Evolutionary conservation across 2,113 vertebrate genomes (phyloP).

Genomic region (Todiramphus saurophagus): DNA sequence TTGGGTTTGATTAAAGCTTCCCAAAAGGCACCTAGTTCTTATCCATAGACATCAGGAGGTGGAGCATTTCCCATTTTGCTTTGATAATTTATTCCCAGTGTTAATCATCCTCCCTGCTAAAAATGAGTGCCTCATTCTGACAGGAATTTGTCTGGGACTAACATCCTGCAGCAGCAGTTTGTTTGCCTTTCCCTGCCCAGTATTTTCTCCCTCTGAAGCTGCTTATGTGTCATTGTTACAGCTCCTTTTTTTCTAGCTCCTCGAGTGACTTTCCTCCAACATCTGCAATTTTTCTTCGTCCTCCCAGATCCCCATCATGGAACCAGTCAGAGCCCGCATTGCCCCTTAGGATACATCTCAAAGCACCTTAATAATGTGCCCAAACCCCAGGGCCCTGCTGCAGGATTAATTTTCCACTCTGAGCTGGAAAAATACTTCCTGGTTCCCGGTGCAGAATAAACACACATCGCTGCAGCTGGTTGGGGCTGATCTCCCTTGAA

Average conservation of each 20-base stretch:
- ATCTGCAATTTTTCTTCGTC: neutral
- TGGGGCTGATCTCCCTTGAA: conserved; percentile 20
- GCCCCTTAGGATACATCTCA: neutral
- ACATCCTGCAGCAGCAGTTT: neutral
- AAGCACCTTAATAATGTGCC: neutral
- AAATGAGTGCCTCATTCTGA: neutral
- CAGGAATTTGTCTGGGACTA: neutral
- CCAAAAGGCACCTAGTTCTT: neutral
- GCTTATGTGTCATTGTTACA: neutral
- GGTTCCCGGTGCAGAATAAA: neutral
- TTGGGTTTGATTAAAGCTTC: neutral
- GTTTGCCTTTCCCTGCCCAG: neutral
- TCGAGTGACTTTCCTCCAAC: neutral
- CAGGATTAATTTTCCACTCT: neutral
- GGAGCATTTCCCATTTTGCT: neutral
- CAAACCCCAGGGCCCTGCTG: neutral
- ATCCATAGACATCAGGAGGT: neutral
- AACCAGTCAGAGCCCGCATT: neutral
- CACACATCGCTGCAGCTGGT: neutral
- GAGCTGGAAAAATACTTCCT: neutral
- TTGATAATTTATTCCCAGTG: neutral
- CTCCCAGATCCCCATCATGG: neutral
- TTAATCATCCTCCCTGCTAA: conserved; percentile 3
- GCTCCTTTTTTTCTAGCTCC: neutral
- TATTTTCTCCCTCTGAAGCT: neutral